Evolutionary conservation across 2,113 vertebrate species (phyloP).

Genomic region (Perognathus longimembris): DNA sequence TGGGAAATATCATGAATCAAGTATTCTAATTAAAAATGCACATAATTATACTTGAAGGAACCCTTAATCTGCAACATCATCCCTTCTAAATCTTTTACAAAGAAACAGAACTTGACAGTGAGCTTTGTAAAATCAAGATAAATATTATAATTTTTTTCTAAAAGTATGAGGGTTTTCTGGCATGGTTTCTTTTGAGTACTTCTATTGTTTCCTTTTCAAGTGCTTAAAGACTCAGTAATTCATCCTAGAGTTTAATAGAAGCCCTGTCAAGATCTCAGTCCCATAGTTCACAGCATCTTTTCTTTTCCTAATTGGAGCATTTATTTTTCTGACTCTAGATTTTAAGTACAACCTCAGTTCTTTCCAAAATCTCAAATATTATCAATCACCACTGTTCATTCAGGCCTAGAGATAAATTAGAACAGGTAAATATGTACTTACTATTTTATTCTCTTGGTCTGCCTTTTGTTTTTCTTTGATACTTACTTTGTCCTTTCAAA

Average conservation of each 20-base stretch:
- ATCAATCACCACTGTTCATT: neutral
- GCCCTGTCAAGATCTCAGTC: neutral
- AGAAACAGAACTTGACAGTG: neutral
- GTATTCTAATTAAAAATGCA: conserved; percentile 41
- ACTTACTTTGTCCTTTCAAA: conserved; percentile 19
- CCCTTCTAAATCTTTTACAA: conserved; percentile 41
- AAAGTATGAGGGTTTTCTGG: neutral
- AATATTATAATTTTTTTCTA: neutral
- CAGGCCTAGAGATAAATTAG: neutral
- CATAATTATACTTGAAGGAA: neutral
- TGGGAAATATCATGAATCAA: conserved; percentile 52
- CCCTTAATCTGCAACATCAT: conserved; percentile 29
- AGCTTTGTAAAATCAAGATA: conserved; percentile 10
- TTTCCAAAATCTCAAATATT: conserved; percentile 26
- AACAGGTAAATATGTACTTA: neutral
- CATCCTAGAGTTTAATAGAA: neutral
- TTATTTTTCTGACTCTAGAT: neutral
- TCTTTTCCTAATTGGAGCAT: neutral
- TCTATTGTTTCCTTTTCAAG: neutral
- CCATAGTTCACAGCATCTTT: neutral
- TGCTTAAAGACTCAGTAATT: neutral
- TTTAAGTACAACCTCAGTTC: neutral
- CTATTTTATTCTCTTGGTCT: conserved; percentile 18
- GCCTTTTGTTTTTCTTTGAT: neutral
- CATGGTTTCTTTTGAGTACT: conserved; percentile 2